Evolutionary conservation across 92 coral and sea anemone species (phyloP).

Genomic region (Diadumene lineata): DNA sequence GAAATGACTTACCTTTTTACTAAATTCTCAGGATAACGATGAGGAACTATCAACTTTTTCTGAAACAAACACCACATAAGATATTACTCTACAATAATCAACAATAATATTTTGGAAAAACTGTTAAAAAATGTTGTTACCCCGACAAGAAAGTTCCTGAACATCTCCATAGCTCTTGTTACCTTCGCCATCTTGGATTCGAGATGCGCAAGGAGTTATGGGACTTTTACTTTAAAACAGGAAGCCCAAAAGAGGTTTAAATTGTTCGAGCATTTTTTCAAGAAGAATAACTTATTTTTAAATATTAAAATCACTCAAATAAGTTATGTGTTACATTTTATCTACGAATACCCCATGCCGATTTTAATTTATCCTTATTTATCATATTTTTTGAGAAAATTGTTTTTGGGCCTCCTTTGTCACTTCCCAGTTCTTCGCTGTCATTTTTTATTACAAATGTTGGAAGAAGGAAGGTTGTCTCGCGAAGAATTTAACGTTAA

Average conservation of each 20-base stretch:
- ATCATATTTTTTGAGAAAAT: neutral
- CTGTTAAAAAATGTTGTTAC: conserved; percentile 38
- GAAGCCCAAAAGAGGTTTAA: conserved; percentile 24
- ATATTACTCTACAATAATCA: neutral
- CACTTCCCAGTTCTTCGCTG: conserved; percentile 1
- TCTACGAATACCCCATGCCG: no score
- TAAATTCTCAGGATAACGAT: conserved; percentile 53
- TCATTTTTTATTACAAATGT: conserved; percentile 18
- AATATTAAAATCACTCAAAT: no score
- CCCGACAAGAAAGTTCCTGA: conserved; percentile 80
- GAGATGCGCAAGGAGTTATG: conserved; percentile 3
- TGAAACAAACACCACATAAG: conserved; percentile 12
- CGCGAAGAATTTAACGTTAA: conserved; percentile 54
- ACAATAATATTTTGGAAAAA: neutral
- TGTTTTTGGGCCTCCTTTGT: neutral
- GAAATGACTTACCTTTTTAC: conserved; percentile 55
- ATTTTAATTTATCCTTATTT: no score
- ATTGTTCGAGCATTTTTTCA: no score
- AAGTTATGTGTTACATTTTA: no score
- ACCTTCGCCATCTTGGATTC: conserved; percentile 88
- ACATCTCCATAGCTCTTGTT: conserved; percentile 55
- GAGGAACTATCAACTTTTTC: conserved; percentile 55
- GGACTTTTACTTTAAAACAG: conserved; percentile 7
- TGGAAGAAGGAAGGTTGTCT: conserved; percentile 64
- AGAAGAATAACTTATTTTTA: neutral